Evolutionary conservation across 2,797 vertebrate genomes (phyloP).

Genomic region (Halcyon smyrnensis): DNA sequence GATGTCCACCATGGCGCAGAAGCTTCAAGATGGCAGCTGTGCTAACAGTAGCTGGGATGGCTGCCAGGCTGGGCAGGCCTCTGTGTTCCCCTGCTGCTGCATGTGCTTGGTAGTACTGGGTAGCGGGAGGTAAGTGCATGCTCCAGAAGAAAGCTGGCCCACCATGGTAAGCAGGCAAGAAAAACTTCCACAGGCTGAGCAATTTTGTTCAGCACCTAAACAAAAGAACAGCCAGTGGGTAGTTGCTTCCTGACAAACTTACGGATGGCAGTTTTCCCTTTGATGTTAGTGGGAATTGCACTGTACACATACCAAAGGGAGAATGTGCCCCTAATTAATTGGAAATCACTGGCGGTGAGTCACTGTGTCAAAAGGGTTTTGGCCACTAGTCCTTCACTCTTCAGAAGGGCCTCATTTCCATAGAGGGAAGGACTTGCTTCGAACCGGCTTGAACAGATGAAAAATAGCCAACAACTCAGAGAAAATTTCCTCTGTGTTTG

Average conservation of each 20-base stretch:
- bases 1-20: rapidly evolving
- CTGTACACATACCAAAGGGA: neutral
- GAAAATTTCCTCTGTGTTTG: neutral
- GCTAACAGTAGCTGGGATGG: neutral
- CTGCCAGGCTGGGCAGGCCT: neutral
- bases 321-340: neutral
- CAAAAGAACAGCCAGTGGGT: neutral
- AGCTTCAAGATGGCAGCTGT: neutral
- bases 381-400: neutral
- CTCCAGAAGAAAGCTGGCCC: neutral
- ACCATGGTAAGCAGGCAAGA: neutral
- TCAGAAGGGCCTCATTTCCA: neutral
- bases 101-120: neutral
- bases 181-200: neutral
- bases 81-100: rapidly evolving
- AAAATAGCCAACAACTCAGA: neutral
- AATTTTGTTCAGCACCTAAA: neutral
- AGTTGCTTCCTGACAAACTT: neutral
- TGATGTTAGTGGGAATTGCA: neutral
- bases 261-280: neutral
- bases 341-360: neutral
- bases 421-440: neutral
- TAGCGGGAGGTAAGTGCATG: neutral
- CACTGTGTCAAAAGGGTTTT: neutral
- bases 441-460: neutral